Evolutionary conservation across 1,140 invertebrate genomes (phyloP).

Genomic region (Gonatopus flavifemur): DNA sequence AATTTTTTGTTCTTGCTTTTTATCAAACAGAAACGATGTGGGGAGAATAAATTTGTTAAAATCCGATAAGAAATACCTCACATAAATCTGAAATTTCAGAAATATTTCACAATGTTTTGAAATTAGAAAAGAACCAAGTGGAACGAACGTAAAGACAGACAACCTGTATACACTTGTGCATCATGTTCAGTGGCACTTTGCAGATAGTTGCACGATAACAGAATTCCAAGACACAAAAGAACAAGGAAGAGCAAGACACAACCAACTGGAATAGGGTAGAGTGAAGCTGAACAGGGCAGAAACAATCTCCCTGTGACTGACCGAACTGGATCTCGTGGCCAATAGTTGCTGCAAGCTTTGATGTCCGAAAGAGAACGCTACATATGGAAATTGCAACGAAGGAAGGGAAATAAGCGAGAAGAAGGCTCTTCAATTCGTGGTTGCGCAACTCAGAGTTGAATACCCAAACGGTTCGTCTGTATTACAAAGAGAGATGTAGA

Average conservation of each 20-base stretch:
- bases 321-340: conserved; percentile 42
- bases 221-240: conserved; percentile 38
- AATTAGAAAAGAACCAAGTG: too few relatives aligned
- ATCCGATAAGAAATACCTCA: too few relatives aligned
- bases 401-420: not conserved
- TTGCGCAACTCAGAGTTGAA: conserved; percentile 22
- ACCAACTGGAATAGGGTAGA: conserved; percentile 18
- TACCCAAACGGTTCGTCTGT: conserved; percentile 41
- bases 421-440: conserved; percentile 26
- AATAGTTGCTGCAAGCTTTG: conserved; percentile 30
- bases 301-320: conserved; percentile 35
- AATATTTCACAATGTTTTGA: too few relatives aligned
- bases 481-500: conserved; percentile 28
- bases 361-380: not conserved
- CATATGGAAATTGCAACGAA: not conserved
- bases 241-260: too few relatives aligned
- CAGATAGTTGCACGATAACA: conserved; percentile 41
- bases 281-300: conserved; percentile 14
- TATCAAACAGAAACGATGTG: too few relatives aligned
- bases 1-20: too few relatives aligned
- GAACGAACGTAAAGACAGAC: too few relatives aligned
- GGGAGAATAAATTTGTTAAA: too few relatives aligned
- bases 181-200: too few relatives aligned
- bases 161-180: too few relatives aligned
- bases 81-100: too few relatives aligned